Percentiles rank a stretch among this genome's conserved stretches.
Evolutionary conservation across 2,113 vertebrate genomes (phyloP).

Genomic region (Scomber colias): DNA sequence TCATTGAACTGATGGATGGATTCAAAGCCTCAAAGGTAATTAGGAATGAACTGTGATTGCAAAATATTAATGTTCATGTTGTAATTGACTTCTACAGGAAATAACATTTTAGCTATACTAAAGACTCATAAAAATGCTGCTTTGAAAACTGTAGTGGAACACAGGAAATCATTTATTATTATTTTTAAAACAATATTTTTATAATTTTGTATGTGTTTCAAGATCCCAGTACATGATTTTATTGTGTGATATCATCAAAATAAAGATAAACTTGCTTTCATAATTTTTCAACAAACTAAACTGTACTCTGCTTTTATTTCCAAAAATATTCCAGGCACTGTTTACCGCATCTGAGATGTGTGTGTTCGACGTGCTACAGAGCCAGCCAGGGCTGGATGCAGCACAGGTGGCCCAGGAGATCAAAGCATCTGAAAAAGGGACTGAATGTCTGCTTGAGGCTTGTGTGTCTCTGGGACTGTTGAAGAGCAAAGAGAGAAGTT

Average conservation of each 20-base stretch:
- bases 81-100: neutral
- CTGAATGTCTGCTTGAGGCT: constrained; percentile 87
- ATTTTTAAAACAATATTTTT: too few relatives aligned
- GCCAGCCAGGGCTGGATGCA: constrained; percentile 70
- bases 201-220: too few relatives aligned
- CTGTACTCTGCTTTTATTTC: neutral
- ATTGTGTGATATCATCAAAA: too few relatives aligned
- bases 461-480: constrained; percentile 89
- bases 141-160: neutral
- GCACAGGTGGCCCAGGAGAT: constrained; percentile 82
- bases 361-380: constrained; percentile 89
- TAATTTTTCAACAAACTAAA: neutral
- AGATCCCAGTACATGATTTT: too few relatives aligned
- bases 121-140: neutral
- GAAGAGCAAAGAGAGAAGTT: constrained; percentile 64
- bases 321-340: constrained; percentile 83
- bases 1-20: constrained; percentile 88
- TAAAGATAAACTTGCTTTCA: too few relatives aligned
- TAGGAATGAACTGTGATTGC: neutral
- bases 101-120: neutral
- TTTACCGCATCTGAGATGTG: constrained; percentile 89
- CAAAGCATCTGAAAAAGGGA: constrained; percentile 82
- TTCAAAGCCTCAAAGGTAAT: constrained; percentile 94
- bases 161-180: neutral
- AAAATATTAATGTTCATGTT: neutral